Percentiles rank a stretch among this genome's conserved stretches.
These are phyloP conservation scores for Clarias fuscus DNA, from an alignment of 2,797 vertebrate species.

Conservation along the genomic window DNA sequence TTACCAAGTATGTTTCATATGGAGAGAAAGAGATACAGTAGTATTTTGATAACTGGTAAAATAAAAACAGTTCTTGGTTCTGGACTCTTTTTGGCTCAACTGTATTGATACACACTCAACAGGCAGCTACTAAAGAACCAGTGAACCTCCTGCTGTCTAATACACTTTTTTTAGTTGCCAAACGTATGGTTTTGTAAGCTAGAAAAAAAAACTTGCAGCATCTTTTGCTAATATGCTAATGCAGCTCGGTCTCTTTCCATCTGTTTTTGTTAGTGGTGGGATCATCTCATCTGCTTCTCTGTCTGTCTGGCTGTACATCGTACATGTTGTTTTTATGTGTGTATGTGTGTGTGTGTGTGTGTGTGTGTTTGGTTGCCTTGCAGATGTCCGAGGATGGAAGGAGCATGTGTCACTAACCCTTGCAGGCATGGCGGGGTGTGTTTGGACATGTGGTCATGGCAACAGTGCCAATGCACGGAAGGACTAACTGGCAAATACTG, in stretches of 20 bases:
- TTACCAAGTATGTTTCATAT: not conserved
- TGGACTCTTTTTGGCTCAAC: not conserved
- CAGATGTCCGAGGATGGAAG: slow-evolving; percentile 94
- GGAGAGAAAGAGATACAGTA: not conserved
- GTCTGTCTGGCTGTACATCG: slow-evolving; percentile 53
- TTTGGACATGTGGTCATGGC: slow-evolving; percentile 95
- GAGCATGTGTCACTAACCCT: slow-evolving; percentile 81
- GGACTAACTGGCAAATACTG: slow-evolving; percentile 92
- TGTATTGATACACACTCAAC: slow-evolving; percentile 17
- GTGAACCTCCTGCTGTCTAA: slow-evolving; percentile 23
- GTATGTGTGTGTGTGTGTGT: slow-evolving; percentile 33
- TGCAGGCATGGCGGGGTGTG: slow-evolving; percentile 93
- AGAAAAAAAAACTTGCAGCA: slow-evolving; percentile 30
- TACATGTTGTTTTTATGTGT: slow-evolving; percentile 25
- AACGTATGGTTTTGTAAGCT: slow-evolving; percentile 9
- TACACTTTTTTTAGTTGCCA: slow-evolving; percentile 38
- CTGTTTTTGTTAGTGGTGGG: slow-evolving; percentile 60
- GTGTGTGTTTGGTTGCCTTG: slow-evolving; percentile 29
- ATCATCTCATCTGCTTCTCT: slow-evolving; percentile 64
- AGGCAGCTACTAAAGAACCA: slow-evolving; percentile 16
- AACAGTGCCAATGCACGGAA: slow-evolving; percentile 89
- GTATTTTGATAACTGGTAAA: slow-evolving; percentile 11
- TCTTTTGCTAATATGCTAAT: slow-evolving; percentile 76
- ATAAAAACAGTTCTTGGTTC: not conserved
- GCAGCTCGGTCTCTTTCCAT: slow-evolving; percentile 53